These are phyloP conservation scores for Drosophila mauritiana DNA, from an alignment of 1,140 invertebrate species.

Conservation along the genomic window DNA sequence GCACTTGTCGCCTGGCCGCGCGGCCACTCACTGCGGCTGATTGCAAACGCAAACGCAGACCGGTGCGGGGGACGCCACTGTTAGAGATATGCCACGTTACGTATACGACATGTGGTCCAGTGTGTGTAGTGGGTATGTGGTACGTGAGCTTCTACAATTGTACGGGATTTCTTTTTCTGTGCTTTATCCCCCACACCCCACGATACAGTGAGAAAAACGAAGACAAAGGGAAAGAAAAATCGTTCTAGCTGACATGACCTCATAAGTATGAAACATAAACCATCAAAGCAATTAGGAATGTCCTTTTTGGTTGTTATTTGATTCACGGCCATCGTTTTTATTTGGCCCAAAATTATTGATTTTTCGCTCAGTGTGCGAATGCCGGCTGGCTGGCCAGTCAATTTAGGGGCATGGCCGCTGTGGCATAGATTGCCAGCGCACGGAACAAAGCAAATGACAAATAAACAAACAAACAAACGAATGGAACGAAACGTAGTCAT, in stretches of 20 bases:
- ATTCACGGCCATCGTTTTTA: no score
- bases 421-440: conserved; percentile 78
- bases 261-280: background rate
- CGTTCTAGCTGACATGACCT: background rate
- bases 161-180: conserved; percentile 56
- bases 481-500: conserved; percentile 61
- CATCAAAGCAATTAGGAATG: background rate
- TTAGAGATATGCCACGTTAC: conserved; percentile 73
- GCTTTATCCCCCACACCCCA: conserved; percentile 5
- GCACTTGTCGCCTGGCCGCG: conserved; percentile 74
- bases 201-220: background rate
- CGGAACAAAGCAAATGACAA: conserved; percentile 82
- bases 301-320: no score
- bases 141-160: conserved; percentile 80
- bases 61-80: conserved; percentile 17
- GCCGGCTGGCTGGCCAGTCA: conserved; percentile 64
- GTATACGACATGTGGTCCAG: conserved; percentile 74
- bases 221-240: background rate
- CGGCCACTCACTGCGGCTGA: conserved; percentile 72
- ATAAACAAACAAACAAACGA: conserved; percentile 72
- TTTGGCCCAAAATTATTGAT: no score
- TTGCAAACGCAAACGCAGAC: conserved; percentile 65
- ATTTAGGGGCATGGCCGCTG: conserved; percentile 66
- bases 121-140: conserved; percentile 47
- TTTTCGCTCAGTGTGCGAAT: conserved; percentile 6